Evolutionary conservation across 35 echinoderm and acorn worm genomes (phyloP).

Genomic region (Amphiura filiformis): DNA sequence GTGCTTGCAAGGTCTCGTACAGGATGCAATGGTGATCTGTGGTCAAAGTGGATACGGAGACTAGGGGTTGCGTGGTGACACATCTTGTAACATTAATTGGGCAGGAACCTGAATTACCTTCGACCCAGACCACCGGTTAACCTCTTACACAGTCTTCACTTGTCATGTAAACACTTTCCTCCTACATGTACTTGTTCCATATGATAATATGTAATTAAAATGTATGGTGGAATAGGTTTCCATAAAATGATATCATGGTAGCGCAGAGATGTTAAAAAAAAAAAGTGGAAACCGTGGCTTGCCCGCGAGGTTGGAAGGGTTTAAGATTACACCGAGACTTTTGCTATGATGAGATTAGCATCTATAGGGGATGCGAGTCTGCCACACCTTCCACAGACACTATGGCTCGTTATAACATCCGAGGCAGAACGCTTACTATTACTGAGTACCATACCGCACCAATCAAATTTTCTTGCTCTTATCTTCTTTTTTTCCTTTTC

Average conservation of each 20-base stretch:
- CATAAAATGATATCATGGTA: neutral
- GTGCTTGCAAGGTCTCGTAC: too few species aligned
- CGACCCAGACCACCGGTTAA: too few species aligned
- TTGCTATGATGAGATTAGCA: neutral
- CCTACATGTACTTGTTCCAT: too few species aligned
- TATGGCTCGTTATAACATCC: neutral
- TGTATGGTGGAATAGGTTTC: neutral
- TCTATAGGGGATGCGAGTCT: neutral
- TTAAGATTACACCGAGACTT: neutral
- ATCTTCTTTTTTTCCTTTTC: neutral
- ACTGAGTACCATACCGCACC: neutral
- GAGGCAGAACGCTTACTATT: neutral
- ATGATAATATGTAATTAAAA: neutral
- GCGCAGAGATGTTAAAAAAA: neutral
- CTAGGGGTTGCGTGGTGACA: too few species aligned
- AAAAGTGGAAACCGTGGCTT: too few species aligned
- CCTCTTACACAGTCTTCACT: too few species aligned
- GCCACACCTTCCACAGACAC: neutral
- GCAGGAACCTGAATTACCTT: too few species aligned
- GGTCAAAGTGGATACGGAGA: too few species aligned
- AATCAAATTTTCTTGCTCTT: neutral
- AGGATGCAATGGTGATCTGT: too few species aligned
- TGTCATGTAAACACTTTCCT: too few species aligned
- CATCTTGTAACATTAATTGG: too few species aligned
- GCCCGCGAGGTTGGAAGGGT: neutral